Evolutionary conservation across 2,888 invertebrate species (phyloP).

Genomic region (Sturmia bella): DNA sequence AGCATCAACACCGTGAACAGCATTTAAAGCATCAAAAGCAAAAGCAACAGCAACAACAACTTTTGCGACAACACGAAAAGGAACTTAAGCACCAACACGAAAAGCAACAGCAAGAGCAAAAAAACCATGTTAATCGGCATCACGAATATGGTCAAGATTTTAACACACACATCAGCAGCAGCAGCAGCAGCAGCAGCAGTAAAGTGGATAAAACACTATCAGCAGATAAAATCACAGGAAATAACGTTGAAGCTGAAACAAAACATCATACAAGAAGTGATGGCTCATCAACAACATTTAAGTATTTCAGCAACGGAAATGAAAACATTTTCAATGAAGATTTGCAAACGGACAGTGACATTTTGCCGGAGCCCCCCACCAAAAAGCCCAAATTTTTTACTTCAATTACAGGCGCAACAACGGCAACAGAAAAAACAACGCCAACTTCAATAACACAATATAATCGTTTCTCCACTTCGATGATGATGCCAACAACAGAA

Average conservation of each 20-base stretch:
- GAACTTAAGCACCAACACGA: conserved; percentile 70
- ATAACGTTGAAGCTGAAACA: conserved; percentile 9
- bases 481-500: conserved; percentile 39
- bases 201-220: neutral
- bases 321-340: conserved; percentile 73
- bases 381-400: conserved; percentile 75
- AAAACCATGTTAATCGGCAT: conserved; percentile 46
- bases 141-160: conserved; percentile 67
- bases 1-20: conserved; percentile 79
- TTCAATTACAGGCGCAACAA: conserved; percentile 56
- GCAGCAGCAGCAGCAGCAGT: conserved; percentile 44
- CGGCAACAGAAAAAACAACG: conserved; percentile 48
- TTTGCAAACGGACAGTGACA: conserved; percentile 78
- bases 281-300: conserved; percentile 57
- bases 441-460: conserved; percentile 44
- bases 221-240: conserved; percentile 6
- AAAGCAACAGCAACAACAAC: conserved; percentile 68
- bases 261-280: conserved; percentile 21
- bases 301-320: conserved; percentile 69
- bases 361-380: conserved; percentile 79
- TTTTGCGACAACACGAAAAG: conserved; percentile 72
- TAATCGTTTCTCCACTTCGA: conserved; percentile 53
- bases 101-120: conserved; percentile 49
- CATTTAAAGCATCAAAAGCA: conserved; percentile 77
- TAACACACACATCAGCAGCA: conserved; percentile 43